Base-by-base conservation (phyloP, 2,888 invertebrate species). In the Alviniconcha strummeri region DNA sequence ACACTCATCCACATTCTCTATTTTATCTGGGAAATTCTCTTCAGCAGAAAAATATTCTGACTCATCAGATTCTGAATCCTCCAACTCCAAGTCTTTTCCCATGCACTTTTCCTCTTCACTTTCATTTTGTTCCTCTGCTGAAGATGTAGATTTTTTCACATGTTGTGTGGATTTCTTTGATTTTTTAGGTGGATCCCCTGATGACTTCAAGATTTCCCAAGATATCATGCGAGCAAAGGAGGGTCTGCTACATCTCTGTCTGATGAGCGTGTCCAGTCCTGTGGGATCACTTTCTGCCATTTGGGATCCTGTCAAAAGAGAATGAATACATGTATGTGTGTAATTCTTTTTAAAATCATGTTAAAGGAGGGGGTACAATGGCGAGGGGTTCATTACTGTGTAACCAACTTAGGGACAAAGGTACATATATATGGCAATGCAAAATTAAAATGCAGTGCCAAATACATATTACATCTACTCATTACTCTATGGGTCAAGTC, bases 1-100 rank as follows among this genome's bases (percentile, higher is more conserved):
- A 57, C 8, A 17, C 13, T 54, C 9, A 7, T 19, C 56, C 52
- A 8, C 6, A 76, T 54, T 57, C 11, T 77, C 52, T 36, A 7
- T n/a, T 5, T 69, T 13, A 4, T 60, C 60, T 11, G 60, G 52
- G 54, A 77, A 5, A 57, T 77, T 56, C 60, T 81, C 81, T 60
- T 74, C 81, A 8, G 81, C 81, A 55, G 81, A 81, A 81, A 81
- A 81, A 36, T 81, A 81, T 36, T 74, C 81, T 5, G 57, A 72
- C 36, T 81, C 81, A 1, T 71, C 71, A 36, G 81, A 74, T 55
- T 80, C 71, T 52, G 15, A 15, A 17, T 71, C 80, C 19, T 74
- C 60, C 1, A 57, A n/a, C 13, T 71, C 71, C 9, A 8, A 1
- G 72, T 72, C n/a, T 17, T 72, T 36, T 17, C 8, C 17, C 36